Evolutionary conservation across 2,797 vertebrate species (phyloP).

Genomic region (Siniperca scherzeri): DNA sequence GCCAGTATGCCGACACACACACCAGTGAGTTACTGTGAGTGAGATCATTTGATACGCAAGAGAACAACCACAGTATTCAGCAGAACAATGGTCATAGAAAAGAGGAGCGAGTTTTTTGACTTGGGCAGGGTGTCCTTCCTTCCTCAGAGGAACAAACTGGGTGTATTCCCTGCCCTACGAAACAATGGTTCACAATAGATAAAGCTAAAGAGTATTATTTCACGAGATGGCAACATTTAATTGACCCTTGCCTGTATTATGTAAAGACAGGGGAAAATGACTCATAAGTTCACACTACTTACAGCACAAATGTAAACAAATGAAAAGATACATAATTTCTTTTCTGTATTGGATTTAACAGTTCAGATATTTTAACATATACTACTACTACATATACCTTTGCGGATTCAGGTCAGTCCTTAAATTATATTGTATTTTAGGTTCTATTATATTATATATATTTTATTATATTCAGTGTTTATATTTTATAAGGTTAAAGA

Average conservation of each 20-base stretch:
- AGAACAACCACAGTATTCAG: slow-evolving; percentile 63
- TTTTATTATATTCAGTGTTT: neutral
- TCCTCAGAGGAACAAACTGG: slow-evolving; percentile 87
- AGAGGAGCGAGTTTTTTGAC: slow-evolving; percentile 82
- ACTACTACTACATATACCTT: neutral
- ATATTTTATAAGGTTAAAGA: neutral
- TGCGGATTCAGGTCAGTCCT: neutral
- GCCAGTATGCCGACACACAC: slow-evolving; percentile 3
- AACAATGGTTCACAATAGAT: slow-evolving; percentile 78
- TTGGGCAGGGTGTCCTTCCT: slow-evolving; percentile 89
- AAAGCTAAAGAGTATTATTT: slow-evolving; percentile 73
- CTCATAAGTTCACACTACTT: slow-evolving; percentile 33
- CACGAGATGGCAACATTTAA: slow-evolving; percentile 68
- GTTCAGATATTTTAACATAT: neutral
- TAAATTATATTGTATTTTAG: neutral
- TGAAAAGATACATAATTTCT: neutral
- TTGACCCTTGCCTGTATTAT: slow-evolving; percentile 59
- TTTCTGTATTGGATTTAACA: neutral
- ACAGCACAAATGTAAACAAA: slow-evolving; percentile 34
- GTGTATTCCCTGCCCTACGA: slow-evolving; percentile 80
- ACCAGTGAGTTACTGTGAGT: slow-evolving; percentile 29
- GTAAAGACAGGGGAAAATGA: slow-evolving; percentile 43
- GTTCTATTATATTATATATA: no score
- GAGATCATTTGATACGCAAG: slow-evolving; percentile 66
- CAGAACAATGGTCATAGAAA: slow-evolving; percentile 80